Percentiles rank a stretch among this genome's conserved stretches.
Evolutionary conservation across 2,797 vertebrate genomes (phyloP).

Genomic region (Lacerta bilineata): DNA sequence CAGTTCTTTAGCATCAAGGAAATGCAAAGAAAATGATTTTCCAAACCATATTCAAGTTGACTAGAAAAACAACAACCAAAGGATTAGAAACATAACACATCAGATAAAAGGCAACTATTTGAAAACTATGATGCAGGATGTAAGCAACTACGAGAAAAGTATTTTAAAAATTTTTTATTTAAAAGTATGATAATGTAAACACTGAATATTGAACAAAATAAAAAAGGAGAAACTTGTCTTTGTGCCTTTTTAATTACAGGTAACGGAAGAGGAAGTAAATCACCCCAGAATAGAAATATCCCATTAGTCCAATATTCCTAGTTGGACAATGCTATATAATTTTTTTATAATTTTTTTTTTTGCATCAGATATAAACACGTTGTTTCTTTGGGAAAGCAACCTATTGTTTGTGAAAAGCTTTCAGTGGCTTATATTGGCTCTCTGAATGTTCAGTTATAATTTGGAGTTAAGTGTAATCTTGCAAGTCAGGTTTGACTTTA

Average conservation of each 20-base stretch:
- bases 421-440: not conserved
- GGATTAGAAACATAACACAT: no score
- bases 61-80: not conserved
- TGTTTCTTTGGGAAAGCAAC: not conserved
- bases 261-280: not conserved
- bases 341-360: no score
- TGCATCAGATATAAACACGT: not conserved
- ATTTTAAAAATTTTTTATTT: conserved; percentile 23
- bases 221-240: conserved; percentile 56
- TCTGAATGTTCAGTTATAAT: not conserved
- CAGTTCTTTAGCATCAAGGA: not conserved
- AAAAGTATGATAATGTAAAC: conserved; percentile 64
- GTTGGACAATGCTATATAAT: not conserved
- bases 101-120: conserved; percentile 69
- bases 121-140: conserved; percentile 40
- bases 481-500: not conserved
- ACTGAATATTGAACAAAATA: conserved; percentile 67
- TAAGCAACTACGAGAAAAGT: conserved; percentile 52
- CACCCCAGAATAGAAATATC: conserved; percentile 21
- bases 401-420: not conserved
- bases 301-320: conserved; percentile 9
- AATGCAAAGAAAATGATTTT: not conserved
- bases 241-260: conserved; percentile 49
- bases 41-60: not conserved
- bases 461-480: not conserved